Evolutionary conservation across 2,113 vertebrate species (phyloP).

Genomic region (Cichladusa arquata): DNA sequence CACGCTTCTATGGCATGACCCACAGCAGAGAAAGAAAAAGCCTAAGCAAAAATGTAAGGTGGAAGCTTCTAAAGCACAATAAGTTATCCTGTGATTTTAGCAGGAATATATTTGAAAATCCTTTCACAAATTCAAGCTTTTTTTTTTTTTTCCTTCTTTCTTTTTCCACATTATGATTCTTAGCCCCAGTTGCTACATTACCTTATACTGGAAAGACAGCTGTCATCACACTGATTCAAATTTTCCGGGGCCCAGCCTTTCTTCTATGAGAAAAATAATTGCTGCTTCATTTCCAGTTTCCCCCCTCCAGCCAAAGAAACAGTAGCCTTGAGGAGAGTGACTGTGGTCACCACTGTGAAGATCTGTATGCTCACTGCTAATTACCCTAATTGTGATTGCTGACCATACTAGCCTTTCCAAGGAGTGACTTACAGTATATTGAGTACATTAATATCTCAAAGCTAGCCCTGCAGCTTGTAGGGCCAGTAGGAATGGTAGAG

Average conservation of each 20-base stretch:
- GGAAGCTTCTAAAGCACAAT: not conserved
- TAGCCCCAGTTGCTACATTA: not conserved
- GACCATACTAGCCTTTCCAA: not conserved
- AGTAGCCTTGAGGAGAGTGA: not conserved
- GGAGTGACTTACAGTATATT: slow-evolving; percentile 19
- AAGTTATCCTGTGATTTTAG: not conserved
- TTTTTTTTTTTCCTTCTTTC: not conserved
- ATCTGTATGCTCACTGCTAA: not conserved
- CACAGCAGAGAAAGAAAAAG: not conserved
- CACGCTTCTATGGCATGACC: fast-evolving
- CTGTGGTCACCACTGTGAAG: not conserved
- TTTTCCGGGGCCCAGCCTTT: not conserved
- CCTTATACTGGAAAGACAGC: not conserved
- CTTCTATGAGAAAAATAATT: not conserved
- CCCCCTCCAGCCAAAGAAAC: not conserved
- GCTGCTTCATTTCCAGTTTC: not conserved
- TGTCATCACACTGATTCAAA: not conserved
- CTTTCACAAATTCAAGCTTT: not conserved
- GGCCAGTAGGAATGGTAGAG: not conserved
- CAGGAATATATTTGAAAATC: not conserved
- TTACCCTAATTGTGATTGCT: slow-evolving; percentile 24
- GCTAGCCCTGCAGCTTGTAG: not conserved
- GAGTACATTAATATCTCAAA: slow-evolving; percentile 13
- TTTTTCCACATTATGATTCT: not conserved
- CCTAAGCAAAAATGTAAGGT: not conserved